Evolutionary conservation across 2,113 vertebrate genomes (phyloP).

Genomic region (Ochotona princeps): DNA sequence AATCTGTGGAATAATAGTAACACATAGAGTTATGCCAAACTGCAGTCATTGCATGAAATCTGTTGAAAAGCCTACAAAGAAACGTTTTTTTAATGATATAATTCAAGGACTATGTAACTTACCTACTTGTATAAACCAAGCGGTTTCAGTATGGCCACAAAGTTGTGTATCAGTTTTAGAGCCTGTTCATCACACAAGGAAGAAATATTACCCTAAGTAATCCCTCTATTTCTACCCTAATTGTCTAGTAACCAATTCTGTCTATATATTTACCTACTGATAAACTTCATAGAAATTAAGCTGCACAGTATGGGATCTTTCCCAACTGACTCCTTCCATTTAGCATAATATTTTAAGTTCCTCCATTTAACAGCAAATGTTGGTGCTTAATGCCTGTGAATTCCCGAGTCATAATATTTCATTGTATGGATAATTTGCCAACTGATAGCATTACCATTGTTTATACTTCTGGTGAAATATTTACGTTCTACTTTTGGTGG

Average conservation of each 20-base stretch:
- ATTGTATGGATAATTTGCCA: not conserved
- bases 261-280: not conserved
- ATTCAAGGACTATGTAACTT: not conserved
- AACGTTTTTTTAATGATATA: not conserved
- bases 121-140: not conserved
- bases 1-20: constrained; percentile 84
- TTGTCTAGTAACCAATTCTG: not conserved
- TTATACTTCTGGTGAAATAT: not conserved
- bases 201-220: not conserved
- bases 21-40: not conserved
- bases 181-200: not conserved
- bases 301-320: not conserved
- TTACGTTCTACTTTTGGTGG: not conserved
- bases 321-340: not conserved
- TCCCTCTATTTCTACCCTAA: not conserved
- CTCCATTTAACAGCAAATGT: no score
- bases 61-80: not conserved
- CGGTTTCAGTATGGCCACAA: not conserved
- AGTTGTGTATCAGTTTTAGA: not conserved
- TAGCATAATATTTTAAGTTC: not conserved
- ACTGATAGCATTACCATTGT: not conserved
- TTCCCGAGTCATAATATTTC: not conserved
- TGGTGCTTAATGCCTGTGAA: not conserved
- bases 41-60: not conserved
- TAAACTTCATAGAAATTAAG: not conserved